Base-by-base conservation (phyloP, 2,888 invertebrate genomes). In the Aplocera efformata region DNA sequence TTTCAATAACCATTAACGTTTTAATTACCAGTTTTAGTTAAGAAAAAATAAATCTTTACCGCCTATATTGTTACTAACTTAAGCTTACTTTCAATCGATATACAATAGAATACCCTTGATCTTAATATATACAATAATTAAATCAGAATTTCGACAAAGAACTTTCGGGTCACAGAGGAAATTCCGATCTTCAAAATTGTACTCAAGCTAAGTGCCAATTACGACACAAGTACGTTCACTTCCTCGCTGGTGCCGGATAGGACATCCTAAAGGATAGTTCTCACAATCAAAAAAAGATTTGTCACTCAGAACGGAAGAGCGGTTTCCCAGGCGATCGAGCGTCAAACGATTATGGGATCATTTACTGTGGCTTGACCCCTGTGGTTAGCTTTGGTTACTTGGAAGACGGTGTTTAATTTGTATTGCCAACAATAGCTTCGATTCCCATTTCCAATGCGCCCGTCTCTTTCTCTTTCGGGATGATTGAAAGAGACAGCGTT, bases 251-350 rank as follows among this genome's bases (percentile, higher is more conserved):
- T 50, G 58, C 69, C 68, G 62, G 66, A 65, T 60, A 67, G n/a
- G 50, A 56, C 64, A 60, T 72, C 64, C 69, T 71, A 68, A 60
- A 48, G 52, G 43, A 44, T 45, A 34, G 74, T 81, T 81, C 83
- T 72, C 80, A 83, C 76, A 84, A 84, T 86, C 84, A 84, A 86
- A 86, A 85, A 84, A 86, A 83, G 84, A 86, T 86, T 86, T 85
- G 85, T 84, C 84, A 79, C 81, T 75, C 73, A 66, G 58, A 31
- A 31, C 31, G 79, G 77, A 59, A 55, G 63, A 44, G 60, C 64
- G 43, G 59, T 73, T 78, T 82, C 82, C 79, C 82, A 79, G 75
- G 68, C 69, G 68, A 56, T 67, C 70, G 76, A 60, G 58, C 79
- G 66, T 69, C 73, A 63, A 80, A 74, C 75, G 73, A 81, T 76